Evolutionary conservation across 2,797 vertebrate species (phyloP).

Genomic region (Octomys mimax): DNA sequence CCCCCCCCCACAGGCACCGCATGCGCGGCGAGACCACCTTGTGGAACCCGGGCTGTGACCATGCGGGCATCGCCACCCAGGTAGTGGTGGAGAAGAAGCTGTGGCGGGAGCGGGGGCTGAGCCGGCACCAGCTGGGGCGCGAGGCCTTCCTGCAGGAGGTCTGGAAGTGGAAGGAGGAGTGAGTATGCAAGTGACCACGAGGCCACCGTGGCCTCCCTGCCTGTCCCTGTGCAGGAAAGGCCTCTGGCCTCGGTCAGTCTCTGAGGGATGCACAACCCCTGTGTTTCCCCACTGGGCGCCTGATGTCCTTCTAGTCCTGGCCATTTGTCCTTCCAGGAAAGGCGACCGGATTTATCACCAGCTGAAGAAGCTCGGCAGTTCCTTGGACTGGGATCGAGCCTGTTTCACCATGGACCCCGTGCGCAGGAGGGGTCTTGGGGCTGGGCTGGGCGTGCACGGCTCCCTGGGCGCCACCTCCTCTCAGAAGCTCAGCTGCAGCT

Average conservation of each 20-base stretch:
- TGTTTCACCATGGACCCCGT: conserved; percentile 97
- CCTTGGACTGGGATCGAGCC: conserved; percentile 96
- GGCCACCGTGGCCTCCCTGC: accelerated
- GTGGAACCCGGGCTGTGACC: conserved; percentile 97
- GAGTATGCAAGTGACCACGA: conserved; percentile 80
- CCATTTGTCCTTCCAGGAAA: conserved; percentile 88
- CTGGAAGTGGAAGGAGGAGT: conserved; percentile 98
- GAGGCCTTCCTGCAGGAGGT: conserved; percentile 94
- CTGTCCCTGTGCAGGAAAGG: not conserved
- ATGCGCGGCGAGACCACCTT: conserved; percentile 95
- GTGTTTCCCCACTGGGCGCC: not conserved
- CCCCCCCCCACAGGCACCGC: conserved; percentile 92
- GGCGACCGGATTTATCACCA: conserved; percentile 97
- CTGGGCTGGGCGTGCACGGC: not conserved
- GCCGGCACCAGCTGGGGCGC: conserved; percentile 94
- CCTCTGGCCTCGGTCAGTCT: not conserved
- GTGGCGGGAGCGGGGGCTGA: conserved; percentile 93
- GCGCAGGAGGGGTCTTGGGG: conserved; percentile 69
- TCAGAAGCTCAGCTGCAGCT: not conserved
- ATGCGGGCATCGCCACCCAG: conserved; percentile 97
- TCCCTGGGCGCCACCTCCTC: not conserved
- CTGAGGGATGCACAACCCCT: too few relatives aligned
- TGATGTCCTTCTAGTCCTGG: accelerated
- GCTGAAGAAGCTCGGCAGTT: conserved; percentile 94
- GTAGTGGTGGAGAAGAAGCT: conserved; percentile 97